Evolutionary conservation across 1,140 invertebrate species (phyloP), one percentile per base, ranked within the genome.

Genomic region (Brachionus calyciflorus): DNA sequence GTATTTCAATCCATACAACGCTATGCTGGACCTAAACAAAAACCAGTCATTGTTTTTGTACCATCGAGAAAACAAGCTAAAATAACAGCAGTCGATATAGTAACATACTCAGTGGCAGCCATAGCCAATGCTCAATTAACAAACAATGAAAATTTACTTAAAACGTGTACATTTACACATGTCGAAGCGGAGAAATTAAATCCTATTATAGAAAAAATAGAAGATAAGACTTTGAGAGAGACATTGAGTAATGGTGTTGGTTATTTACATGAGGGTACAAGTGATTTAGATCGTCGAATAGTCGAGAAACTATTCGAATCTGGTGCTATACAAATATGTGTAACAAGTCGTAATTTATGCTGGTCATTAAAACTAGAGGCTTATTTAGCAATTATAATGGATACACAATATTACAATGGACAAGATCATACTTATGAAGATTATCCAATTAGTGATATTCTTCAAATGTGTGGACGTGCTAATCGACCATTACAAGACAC

Each of bases 341-440:
- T 99, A 0, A 92, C 88, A 0, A 93, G 94, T 0, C 87, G 92
- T 14, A 92, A 92, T 81, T 88, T 99, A 5, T 93, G 93, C 80
- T 99, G 93, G 92, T 91, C 90, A 41, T 88, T 98, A 53, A 91
- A 90, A 37, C 91, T 97, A 30, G 89, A 89, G 57, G 90, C 93
- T 0, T 93, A 98, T 84, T 88, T 99, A 17, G 94, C 95, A 0
- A 90, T 99, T 30, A 91, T 99, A 17, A 97, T 98, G 90, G 97
- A 99, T 81, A 98, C 96, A 0, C 94, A 98, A 82, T 89, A 89
- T 79, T 99, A 99, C 84, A 96, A 99, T 86, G 97, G 96, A 55
- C 96, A 97, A 80, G 85, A 85, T 48, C 85, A 86, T 78, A 81
- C 83, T 19, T 88, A 99, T 86, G 96, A 98, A 85, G 96, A 99